Percentiles rank a stretch among this genome's conserved stretches.
Evolutionary conservation across 2,113 vertebrate genomes (phyloP).

Genomic region (Melanocharis versteri): DNA sequence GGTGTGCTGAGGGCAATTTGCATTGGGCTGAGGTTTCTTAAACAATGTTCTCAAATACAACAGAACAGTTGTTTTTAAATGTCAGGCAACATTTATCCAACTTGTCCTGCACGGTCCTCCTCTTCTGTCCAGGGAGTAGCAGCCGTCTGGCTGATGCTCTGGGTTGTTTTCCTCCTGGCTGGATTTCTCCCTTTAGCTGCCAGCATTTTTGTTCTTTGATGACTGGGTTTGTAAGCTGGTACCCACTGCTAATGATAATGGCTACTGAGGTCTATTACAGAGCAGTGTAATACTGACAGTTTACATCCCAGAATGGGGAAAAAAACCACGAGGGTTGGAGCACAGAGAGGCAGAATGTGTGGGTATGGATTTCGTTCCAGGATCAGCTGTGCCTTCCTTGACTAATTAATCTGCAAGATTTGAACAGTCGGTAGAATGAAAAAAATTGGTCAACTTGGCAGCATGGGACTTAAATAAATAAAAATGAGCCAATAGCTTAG

Average conservation of each 20-base stretch:
- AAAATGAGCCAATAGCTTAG: slow-evolving; percentile 32
- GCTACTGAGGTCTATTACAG: slow-evolving; percentile 50
- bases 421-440: slow-evolving; percentile 42
- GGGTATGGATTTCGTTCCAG: slow-evolving; percentile 30
- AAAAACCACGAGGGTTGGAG: background rate
- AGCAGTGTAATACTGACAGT: background rate
- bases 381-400: slow-evolving; percentile 55
- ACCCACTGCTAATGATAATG: slow-evolving; percentile 48
- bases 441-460: slow-evolving; percentile 57
- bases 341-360: background rate
- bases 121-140: background rate
- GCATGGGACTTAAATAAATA: slow-evolving; percentile 37
- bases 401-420: slow-evolving; percentile 53
- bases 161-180: slow-evolving; percentile 64
- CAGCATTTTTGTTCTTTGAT: slow-evolving; percentile 65
- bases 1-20: background rate
- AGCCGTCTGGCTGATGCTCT: slow-evolving; percentile 44
- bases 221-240: slow-evolving; percentile 58
- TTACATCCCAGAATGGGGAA: background rate
- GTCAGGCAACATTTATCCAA: slow-evolving; percentile 16
- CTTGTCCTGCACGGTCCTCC: background rate
- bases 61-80: slow-evolving; percentile 4
- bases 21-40: background rate
- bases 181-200: slow-evolving; percentile 41
- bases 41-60: background rate